Percentiles rank a stretch among this genome's conserved stretches.
Conservation (phyloP, 1,140 invertebrate species). For the Pogonognathellus flavescens region DNA sequence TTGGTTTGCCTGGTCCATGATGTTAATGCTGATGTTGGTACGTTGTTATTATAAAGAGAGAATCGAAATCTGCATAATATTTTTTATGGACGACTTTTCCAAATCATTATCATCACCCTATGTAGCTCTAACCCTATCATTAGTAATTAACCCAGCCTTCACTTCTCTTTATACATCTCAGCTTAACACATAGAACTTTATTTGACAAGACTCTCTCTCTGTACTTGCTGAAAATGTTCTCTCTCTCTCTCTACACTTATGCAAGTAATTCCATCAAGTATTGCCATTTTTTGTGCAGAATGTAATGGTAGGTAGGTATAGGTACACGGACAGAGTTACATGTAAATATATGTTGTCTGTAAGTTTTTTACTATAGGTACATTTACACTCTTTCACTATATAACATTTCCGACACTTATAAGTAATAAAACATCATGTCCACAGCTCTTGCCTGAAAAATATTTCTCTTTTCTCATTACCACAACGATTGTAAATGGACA, state of each 20-base stretch:
- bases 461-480: constrained; percentile 12
- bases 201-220: not conserved
- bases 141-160: constrained; percentile 54
- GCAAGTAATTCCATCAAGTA: too few species aligned
- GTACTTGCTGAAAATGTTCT: not conserved
- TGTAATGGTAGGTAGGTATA: too few species aligned
- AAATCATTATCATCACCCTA: constrained; percentile 52
- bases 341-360: too few species aligned
- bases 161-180: not conserved
- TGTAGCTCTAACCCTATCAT: constrained; percentile 52
- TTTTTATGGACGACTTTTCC: not conserved
- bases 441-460: not conserved
- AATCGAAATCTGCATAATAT: constrained; percentile 19
- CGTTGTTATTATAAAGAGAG: not conserved
- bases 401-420: too few species aligned
- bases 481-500: constrained; percentile 28
- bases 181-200: not conserved
- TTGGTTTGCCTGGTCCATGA: not conserved
- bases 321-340: too few species aligned
- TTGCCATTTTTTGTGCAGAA: too few species aligned
- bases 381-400: too few species aligned
- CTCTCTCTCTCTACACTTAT: not conserved
- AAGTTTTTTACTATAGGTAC: too few species aligned
- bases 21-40: not conserved
- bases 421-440: too few species aligned